Evolutionary conservation across 2,888 invertebrate genomes (phyloP).

Genomic region (Molanna angustata): DNA sequence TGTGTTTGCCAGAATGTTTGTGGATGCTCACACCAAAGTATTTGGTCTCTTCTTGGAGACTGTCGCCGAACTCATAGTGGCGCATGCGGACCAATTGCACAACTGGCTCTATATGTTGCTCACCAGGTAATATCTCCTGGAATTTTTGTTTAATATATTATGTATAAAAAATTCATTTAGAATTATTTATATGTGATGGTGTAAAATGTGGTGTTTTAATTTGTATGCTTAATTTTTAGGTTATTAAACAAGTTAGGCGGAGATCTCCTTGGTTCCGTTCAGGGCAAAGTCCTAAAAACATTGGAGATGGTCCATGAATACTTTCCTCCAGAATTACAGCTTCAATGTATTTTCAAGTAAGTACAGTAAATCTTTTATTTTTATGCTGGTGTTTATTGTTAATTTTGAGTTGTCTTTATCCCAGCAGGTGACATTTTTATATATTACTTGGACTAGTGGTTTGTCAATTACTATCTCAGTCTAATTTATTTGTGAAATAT

Average conservation of each 20-base stretch:
- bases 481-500: too few species aligned
- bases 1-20: slow-evolving; percentile 94
- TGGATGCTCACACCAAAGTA: slow-evolving; percentile 94
- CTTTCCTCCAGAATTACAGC: slow-evolving; percentile 64
- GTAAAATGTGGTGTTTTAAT: neutral
- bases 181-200: neutral
- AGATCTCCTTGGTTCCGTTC: slow-evolving; percentile 88
- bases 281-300: slow-evolving; percentile 85
- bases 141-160: neutral
- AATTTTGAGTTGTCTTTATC: too few species aligned
- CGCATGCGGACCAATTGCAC: slow-evolving; percentile 82
- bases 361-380: too few species aligned
- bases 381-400: too few species aligned
- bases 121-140: slow-evolving; percentile 54
- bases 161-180: neutral
- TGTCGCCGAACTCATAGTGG: slow-evolving; percentile 82
- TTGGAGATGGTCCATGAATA: slow-evolving; percentile 72
- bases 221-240: slow-evolving; percentile 40
- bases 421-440: too few species aligned
- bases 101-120: slow-evolving; percentile 93
- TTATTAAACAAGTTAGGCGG: slow-evolving; percentile 86
- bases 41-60: slow-evolving; percentile 92
- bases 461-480: too few species aligned
- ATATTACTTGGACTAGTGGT: too few species aligned
- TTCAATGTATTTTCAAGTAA: slow-evolving; percentile 67